phyloP scores from a whole-genome alignment of 2,113 vertebrate genomes.

The Sinocyclocheilus anophthalmus region DNA sequence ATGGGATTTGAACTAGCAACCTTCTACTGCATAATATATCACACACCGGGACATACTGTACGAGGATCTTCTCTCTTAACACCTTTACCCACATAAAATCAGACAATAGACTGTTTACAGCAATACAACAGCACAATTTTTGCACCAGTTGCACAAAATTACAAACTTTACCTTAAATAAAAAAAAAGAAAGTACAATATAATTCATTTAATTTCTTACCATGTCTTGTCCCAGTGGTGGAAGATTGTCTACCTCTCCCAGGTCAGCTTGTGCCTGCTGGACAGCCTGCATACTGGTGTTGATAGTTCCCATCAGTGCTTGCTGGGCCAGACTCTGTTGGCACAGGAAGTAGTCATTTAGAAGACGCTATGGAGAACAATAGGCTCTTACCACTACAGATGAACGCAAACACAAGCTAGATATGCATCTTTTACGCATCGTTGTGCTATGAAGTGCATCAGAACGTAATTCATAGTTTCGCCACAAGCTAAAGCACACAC shows the following conservation, averaged over 20 bases:
- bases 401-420: neutral
- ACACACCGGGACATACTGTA: neutral
- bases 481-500: neutral
- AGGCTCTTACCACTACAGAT: neutral
- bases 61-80: neutral
- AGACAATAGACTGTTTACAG: neutral
- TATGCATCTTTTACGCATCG: neutral
- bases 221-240: conserved; percentile 95
- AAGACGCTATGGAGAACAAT: neutral
- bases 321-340: conserved; percentile 91
- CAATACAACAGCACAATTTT: no score
- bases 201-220: conserved; percentile 73
- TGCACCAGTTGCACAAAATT: no score
- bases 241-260: conserved; percentile 88
- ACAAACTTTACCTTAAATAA: no score
- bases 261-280: conserved; percentile 91
- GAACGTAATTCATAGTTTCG: neutral
- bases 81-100: neutral
- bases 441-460: no score
- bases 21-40: neutral
- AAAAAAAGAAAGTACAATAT: no score
- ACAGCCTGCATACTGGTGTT: conserved; percentile 97
- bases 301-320: conserved; percentile 98
- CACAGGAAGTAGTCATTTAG: neutral
- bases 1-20: conserved; percentile 21